These are phyloP conservation scores for Gavia stellata DNA, from an alignment of 2,113 vertebrate genomes.

Conservation along the genomic window DNA sequence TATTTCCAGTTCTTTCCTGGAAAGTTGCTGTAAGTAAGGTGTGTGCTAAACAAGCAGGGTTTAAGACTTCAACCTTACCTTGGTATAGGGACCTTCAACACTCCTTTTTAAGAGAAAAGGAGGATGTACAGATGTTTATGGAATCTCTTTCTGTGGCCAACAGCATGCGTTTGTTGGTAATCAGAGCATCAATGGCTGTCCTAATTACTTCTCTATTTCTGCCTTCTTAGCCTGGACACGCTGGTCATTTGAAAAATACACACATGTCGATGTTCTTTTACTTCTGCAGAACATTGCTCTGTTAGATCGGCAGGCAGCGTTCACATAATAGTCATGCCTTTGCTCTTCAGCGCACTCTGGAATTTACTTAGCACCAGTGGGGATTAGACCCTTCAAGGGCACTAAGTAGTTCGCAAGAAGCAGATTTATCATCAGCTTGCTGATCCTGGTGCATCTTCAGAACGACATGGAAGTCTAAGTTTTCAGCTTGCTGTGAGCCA, in stretches of 20 bases:
- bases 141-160: neutral
- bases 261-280: rapidly evolving
- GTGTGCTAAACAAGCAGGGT: neutral
- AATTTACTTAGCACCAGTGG: neutral
- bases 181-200: neutral
- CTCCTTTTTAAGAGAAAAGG: neutral
- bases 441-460: neutral
- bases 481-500: neutral
- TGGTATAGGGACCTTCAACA: neutral
- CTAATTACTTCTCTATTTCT: neutral
- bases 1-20: neutral
- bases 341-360: neutral
- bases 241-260: neutral
- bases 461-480: neutral
- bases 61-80: neutral
- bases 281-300: neutral
- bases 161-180: neutral
- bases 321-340: neutral
- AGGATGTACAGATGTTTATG: neutral
- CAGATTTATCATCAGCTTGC: neutral
- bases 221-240: neutral
- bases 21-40: neutral
- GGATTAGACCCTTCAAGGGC: neutral
- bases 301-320: rapidly evolving
- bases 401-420: neutral